A percentile compares a stretch with the other conserved stretches of the same genome.
Conservation (phyloP, 2,888 invertebrate species). For the Pogonocherus hispidulus region DNA sequence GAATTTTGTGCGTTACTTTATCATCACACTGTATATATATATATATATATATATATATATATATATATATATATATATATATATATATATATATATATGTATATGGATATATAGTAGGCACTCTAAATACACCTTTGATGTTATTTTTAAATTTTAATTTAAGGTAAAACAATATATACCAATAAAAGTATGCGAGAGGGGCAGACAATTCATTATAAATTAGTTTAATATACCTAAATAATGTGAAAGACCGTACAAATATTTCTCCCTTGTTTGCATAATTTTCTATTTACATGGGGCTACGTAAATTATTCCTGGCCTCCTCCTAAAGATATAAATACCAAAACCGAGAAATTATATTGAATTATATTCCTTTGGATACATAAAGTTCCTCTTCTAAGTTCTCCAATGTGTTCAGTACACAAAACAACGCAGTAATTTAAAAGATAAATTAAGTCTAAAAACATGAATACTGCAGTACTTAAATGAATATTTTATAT, state of each 20-base stretch:
- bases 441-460: neutral
- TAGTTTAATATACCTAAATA: neutral
- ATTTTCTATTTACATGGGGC: neutral
- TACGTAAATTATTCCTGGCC: constrained; percentile 1
- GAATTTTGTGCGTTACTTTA: too few species aligned
- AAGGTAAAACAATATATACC: too few species aligned
- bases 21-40: too few species aligned
- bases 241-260: neutral
- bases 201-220: neutral
- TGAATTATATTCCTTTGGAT: neutral
- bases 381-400: neutral
- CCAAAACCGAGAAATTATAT: neutral
- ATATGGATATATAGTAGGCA: too few species aligned
- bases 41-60: too few species aligned
- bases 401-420: neutral
- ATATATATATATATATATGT: too few species aligned
- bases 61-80: too few species aligned
- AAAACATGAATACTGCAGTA: too few species aligned
- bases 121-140: too few species aligned
- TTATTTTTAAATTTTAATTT: too few species aligned
- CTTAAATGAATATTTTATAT: too few species aligned
- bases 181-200: neutral
- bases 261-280: constrained; percentile 4
- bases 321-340: neutral
- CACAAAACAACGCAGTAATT: neutral